These are phyloP conservation scores for Steromphala cineraria DNA, from an alignment of 2,888 invertebrate genomes.

Conservation along the genomic window DNA sequence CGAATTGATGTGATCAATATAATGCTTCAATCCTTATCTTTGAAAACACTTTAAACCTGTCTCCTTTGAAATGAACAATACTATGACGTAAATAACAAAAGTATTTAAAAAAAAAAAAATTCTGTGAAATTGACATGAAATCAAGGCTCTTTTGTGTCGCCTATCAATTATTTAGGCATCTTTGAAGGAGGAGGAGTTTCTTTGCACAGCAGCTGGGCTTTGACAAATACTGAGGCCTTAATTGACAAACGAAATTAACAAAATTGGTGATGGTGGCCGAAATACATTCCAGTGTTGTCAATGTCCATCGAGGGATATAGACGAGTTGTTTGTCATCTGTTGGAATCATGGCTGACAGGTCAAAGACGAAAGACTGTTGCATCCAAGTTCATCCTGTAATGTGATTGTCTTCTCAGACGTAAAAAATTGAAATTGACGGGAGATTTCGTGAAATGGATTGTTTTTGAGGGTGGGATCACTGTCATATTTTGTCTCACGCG, in stretches of 20 bases:
- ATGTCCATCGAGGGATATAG: neutral
- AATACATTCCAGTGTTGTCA: neutral
- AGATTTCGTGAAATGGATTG: neutral
- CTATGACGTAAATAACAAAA: too few relatives aligned
- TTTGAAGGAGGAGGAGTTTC: neutral
- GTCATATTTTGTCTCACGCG: neutral
- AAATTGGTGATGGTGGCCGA: neutral
- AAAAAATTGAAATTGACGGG: neutral
- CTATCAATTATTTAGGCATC: neutral
- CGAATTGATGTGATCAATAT: too few relatives aligned
- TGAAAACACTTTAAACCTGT: too few relatives aligned
- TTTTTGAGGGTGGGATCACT: neutral
- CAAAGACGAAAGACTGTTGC: neutral
- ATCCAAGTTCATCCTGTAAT: neutral
- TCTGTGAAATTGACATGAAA: neutral
- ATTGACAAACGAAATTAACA: neutral
- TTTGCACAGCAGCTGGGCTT: slow-evolving; percentile 1
- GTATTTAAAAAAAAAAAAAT: neutral
- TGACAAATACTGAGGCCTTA: neutral
- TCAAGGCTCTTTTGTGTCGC: neutral
- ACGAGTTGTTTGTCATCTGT: neutral
- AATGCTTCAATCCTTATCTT: too few relatives aligned
- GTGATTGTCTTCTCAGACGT: neutral
- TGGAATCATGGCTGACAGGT: neutral
- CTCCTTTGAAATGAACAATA: too few relatives aligned